These are phyloP conservation scores for Azemiops feae DNA, from an alignment of 2,113 vertebrate species.

Conservation along the genomic window DNA sequence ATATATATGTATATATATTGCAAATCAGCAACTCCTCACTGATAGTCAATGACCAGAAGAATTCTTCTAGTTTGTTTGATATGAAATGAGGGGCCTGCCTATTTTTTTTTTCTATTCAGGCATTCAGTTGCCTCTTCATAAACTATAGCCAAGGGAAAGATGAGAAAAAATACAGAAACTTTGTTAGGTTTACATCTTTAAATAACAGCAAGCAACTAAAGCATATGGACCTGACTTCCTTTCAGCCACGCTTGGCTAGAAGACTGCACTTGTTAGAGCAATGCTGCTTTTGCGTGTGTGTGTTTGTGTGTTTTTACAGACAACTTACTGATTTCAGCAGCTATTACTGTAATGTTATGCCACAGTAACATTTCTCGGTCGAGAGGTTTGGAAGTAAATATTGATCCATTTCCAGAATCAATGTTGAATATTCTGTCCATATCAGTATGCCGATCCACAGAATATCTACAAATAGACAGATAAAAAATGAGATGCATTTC, in stretches of 20 bases:
- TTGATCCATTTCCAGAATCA: conserved; percentile 88
- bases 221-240: conserved; percentile 18
- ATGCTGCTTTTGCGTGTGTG: conserved; percentile 13
- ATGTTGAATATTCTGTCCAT: conserved; percentile 96
- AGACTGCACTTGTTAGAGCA: conserved; percentile 31
- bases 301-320: neutral
- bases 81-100: neutral
- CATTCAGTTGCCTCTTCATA: conserved; percentile 12
- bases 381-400: conserved; percentile 88
- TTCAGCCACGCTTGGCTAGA: conserved; percentile 10
- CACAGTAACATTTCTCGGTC: conserved; percentile 89
- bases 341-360: conserved; percentile 95
- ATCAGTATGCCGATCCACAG: conserved; percentile 92
- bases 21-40: neutral
- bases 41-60: neutral
- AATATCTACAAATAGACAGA: conserved; percentile 79
- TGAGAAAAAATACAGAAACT: neutral
- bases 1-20: too few species aligned
- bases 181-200: conserved; percentile 36
- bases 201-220: conserved; percentile 18
- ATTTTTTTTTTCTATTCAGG: conserved; percentile 16
- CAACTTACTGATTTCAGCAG: conserved; percentile 92
- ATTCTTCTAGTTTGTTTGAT: conserved; percentile 7
- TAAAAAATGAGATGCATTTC: conserved; percentile 52
- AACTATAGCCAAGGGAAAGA: neutral